Base-by-base conservation (phyloP, 2,888 invertebrate genomes). In the Amiota communis region DNA sequence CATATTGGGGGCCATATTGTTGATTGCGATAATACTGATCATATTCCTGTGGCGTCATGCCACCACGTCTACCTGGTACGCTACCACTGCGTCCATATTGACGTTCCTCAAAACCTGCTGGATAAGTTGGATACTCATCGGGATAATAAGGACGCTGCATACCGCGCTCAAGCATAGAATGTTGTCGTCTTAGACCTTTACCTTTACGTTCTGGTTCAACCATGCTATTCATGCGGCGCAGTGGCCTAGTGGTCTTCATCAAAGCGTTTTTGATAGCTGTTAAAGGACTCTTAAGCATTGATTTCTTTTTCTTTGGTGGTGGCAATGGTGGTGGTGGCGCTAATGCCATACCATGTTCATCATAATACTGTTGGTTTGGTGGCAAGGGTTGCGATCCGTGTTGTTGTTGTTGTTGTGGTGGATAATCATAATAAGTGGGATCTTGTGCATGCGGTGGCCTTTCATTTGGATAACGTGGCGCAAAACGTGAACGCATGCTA, bases 211-310 rank as follows among this genome's bases (percentile, higher is more conserved):
- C 87, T 57, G 87, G 88, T 69, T 90, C 90, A 49, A 87, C 87
- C 89, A 90, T 88, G 75, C 90, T 90, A 57, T 88, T 89, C 88
- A 90, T 90, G 15, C 90, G 87, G 1, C 90, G 81, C 72, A 90
- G 73, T 0, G 89, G 89, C 2, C 89, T 84, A 2, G 90, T 90
- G 1, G 88, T 79, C 76, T 90, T 90, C 2, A 90, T 86, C 10
- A 90, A 78, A 0, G 88, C 90, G 77, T 89, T 90, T 77, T 90
- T 90, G 2, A 90, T 80, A 0, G 90, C 90, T 2, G 84, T 81
- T 57, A 90, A 76, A 2, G 90, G 90, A 61, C 89, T 89, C 72
- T 90, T 90, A 0, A 90, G 78, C 72, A 89, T 83, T 46, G 89
- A 90, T 79, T 89, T 90, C 83, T 90, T 89, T 74, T 89, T 88